Conservation (phyloP, 2,888 invertebrate species). For the Drosophila suboccidentalis region DNA sequence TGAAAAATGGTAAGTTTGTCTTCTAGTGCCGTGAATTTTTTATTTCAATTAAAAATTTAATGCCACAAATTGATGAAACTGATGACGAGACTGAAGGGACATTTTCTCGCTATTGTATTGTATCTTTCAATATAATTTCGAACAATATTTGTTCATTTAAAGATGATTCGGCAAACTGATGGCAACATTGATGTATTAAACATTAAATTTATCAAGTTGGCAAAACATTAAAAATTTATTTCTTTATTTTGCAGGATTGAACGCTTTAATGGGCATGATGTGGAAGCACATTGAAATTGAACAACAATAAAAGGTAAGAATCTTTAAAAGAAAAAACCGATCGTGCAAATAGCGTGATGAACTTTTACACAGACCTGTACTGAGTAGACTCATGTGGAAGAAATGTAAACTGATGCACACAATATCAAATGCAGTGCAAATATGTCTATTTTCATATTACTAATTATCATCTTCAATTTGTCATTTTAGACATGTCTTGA, state of each 20-base stretch:
- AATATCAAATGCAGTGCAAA: neutral
- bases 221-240: neutral
- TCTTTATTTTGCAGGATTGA: slow-evolving; percentile 46
- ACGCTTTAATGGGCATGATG: neutral
- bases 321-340: neutral
- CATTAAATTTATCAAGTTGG: neutral
- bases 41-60: neutral
- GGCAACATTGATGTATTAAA: slow-evolving; percentile 35
- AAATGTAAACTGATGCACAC: slow-evolving; percentile 55
- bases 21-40: neutral
- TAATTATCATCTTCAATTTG: neutral
- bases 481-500: slow-evolving; percentile 19
- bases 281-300: slow-evolving; percentile 5
- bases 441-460: neutral
- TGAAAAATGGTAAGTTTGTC: slow-evolving; percentile 7
- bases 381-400: slow-evolving; percentile 61
- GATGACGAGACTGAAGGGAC: slow-evolving; percentile 84
- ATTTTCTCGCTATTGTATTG: slow-evolving; percentile 56
- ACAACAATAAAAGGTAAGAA: slow-evolving; percentile 25
- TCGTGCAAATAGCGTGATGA: slow-evolving; percentile 42
- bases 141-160: slow-evolving; percentile 69
- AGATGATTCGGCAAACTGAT: slow-evolving; percentile 76
- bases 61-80: slow-evolving; percentile 81
- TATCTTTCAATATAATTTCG: slow-evolving; percentile 68
- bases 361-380: slow-evolving; percentile 72